Conservation (phyloP, 1,140 invertebrate species). For the Hypothenemus hampei region DNA sequence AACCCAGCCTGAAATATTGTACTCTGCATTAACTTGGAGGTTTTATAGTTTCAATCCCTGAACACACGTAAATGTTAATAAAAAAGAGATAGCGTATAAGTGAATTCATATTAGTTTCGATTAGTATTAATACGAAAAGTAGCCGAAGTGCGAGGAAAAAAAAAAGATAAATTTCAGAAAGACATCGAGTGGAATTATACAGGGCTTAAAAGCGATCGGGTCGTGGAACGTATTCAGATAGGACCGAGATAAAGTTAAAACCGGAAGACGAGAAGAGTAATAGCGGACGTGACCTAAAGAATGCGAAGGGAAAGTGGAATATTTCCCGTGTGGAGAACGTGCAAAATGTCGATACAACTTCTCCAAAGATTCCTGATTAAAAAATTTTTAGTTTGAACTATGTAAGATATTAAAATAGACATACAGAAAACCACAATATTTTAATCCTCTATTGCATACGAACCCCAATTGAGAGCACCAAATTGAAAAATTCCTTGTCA, state of each 20-base stretch:
- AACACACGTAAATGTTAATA: too few species aligned
- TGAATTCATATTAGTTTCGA: too few species aligned
- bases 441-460: too few species aligned
- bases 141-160: slow-evolving; percentile 13
- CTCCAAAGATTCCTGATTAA: too few species aligned
- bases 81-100: too few species aligned
- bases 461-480: too few species aligned
- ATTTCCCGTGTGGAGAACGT: slow-evolving; percentile 19
- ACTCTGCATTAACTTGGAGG: slow-evolving; percentile 24
- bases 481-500: too few species aligned
- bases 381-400: too few species aligned
- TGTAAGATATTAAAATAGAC: too few species aligned
- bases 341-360: slow-evolving; percentile 27
- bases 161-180: slow-evolving; percentile 17
- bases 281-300: slow-evolving; percentile 29
- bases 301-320: slow-evolving; percentile 23
- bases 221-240: slow-evolving; percentile 15
- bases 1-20: slow-evolving; percentile 33
- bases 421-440: too few species aligned
- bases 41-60: too few species aligned
- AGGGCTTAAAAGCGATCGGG: slow-evolving; percentile 21
- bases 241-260: slow-evolving; percentile 26
- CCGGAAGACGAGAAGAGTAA: slow-evolving; percentile 23
- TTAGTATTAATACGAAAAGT: too few species aligned
- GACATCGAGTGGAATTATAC: slow-evolving; percentile 7